Evolutionary conservation across 2,797 vertebrate species (phyloP).

Genomic region (Botia almorhae): DNA sequence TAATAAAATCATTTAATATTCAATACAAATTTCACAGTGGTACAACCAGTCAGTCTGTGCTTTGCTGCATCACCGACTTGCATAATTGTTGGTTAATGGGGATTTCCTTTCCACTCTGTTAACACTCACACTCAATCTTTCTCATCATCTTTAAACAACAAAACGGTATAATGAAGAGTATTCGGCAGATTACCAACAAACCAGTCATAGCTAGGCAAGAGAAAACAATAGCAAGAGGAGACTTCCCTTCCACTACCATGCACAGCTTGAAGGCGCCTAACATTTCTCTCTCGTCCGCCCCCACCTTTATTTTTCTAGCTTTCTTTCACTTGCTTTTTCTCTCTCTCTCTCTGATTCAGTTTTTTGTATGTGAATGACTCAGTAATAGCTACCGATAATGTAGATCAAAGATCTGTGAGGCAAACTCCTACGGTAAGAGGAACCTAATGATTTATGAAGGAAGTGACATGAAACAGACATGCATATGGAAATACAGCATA

Average conservation of each 20-base stretch:
- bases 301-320: conserved; percentile 4
- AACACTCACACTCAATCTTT: conserved; percentile 2
- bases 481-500: background rate
- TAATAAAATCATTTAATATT: background rate
- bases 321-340: conserved; percentile 4
- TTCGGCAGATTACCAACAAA: conserved; percentile 58
- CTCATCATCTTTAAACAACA: conserved; percentile 17
- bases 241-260: conserved; percentile 11
- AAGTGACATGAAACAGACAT: conserved; percentile 26
- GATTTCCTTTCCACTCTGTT: conserved; percentile 14
- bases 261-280: conserved; percentile 24
- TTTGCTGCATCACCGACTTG: conserved; percentile 25
- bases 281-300: background rate
- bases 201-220: background rate
- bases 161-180: conserved; percentile 74
- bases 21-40: conserved; percentile 17
- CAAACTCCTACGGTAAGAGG: conserved; percentile 40
- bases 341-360: conserved; percentile 2
- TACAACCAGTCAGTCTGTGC: background rate
- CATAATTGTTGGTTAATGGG: conserved; percentile 33
- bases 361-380: conserved; percentile 48
- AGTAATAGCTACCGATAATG: conserved; percentile 54
- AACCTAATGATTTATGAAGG: conserved; percentile 44
- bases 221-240: background rate
- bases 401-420: conserved; percentile 52